Conservation (phyloP, 1,140 invertebrate genomes). For the Trachymyrmex septentrionalis region DNA sequence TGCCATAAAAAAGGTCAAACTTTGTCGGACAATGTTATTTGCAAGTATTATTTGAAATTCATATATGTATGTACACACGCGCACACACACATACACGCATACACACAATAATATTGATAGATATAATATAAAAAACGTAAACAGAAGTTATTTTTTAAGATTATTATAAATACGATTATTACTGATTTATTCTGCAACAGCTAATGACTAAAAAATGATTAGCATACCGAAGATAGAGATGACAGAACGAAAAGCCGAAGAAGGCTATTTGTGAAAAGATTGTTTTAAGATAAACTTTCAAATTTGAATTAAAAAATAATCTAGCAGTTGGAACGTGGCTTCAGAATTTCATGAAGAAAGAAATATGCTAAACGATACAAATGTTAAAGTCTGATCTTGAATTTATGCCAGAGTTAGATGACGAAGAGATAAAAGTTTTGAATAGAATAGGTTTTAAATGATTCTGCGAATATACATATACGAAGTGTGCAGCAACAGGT, state of each 20-base stretch:
- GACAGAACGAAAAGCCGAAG: background rate
- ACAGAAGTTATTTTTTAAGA: background rate
- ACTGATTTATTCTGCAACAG: background rate
- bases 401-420: background rate
- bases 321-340: background rate
- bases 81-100: background rate
- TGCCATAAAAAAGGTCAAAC: no score
- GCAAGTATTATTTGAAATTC: no score
- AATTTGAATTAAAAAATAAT: background rate
- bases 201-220: background rate
- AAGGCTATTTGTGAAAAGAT: background rate
- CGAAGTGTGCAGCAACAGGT: no score
- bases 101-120: background rate
- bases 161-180: background rate
- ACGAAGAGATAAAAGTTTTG: background rate
- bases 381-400: conserved; percentile 1
- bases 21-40: no score
- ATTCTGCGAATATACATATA: background rate
- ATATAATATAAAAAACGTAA: background rate
- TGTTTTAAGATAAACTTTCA: background rate
- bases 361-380: conserved; percentile 8
- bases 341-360: background rate
- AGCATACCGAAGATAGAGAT: background rate
- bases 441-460: background rate
- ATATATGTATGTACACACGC: no score